Base-by-base conservation (phyloP, 2,888 invertebrate genomes). In the Ecliptopera silaceata region DNA sequence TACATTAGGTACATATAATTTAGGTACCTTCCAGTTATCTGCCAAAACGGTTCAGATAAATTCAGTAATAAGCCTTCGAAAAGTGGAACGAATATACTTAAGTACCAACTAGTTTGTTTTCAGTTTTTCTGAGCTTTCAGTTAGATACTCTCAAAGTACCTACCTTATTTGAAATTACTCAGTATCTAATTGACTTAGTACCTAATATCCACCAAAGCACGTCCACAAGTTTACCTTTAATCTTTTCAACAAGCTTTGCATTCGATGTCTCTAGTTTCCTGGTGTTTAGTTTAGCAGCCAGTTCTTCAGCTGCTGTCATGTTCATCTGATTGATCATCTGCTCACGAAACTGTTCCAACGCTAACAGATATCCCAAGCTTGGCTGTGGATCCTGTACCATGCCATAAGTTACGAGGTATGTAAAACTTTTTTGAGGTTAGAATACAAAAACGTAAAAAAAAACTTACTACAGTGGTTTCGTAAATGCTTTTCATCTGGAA, bases 281-380 rank as follows among this genome's bases (percentile, higher is more conserved):
- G 0, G 88, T 81, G 38, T 74, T 74, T 6, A 90, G 72, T 64
- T 91, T 92, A 10, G 77, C 75, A 0, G 78, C 71, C 8, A 92
- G 74, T 64, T 92, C 92, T 46, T 92, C 91, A 1, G 84, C 86
- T 0, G 93, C 93, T 0, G 90, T 86, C 2, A 79, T 83, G 4
- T 76, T 70, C 77, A 92, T 82, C 61, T 88, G 92, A 2, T 61
- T 69, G 4, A 82, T 65, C 79, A 91, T 87, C 58, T 83, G 71
- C 0, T 84, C 80, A 8, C 82, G 80, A 56, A 92, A 87, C 41
- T 75, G 74, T 61, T 87, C 84, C 50, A 92, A 62, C 1, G 76
- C 72, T n/a, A 72, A 17, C 12, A 90, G 67, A 57, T 84, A 91
- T 4, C 82, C 82, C 12, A 89, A 42, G 0, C 71, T 70, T 0